Base-by-base conservation (phyloP, 1,140 invertebrate species). In the Mylabris phalerata region DNA sequence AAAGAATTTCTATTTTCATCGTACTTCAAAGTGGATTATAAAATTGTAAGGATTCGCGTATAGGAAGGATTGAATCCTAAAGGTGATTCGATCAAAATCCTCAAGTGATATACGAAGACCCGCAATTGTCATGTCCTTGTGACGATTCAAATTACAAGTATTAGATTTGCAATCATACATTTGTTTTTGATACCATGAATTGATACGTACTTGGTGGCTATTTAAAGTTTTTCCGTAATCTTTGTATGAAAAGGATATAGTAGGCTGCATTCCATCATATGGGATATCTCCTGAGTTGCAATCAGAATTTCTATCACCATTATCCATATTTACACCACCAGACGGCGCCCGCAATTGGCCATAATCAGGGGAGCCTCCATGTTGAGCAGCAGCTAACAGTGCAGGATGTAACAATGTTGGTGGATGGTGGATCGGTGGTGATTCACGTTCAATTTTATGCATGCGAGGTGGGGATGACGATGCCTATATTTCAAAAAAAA, bases 191-290 rank as follows among this genome's bases (percentile, higher is more conserved):
- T 32, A 7, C 41, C 11, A 47, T 45, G n/a, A 42, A 42, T 42
- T n/a, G 11, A 61, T 50, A 66, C 61, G 54, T 67, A 67, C 65
- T 63, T 67, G 64, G 27, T 62, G 60, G 19, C 60, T 42, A 64
- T 57, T 62, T 63, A 62, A 54, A 66, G 60, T 64, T 66, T 64
- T 64, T 55, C 58, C 63, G 63, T 64, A 68, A 66, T 65, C 62
- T 69, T 70, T 71, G 70, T 65, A 73, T 81, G 81, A 85, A 90
- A 93, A 93, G 88, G 90, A 93, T 91, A 93, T 92, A 85, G 89
- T 90, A 88, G 89, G 89, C 79, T 89, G 87, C 82, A 91, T 86
- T 76, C 89, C 89, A 76, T 93, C 90, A 81, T 89, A 93, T 67
- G 84, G 83, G 75, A 90, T 86, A 73, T 92, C 89, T 50, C 83